phyloP scores from a whole-genome alignment of 1,140 invertebrate genomes.

The Lineus longissimus region DNA sequence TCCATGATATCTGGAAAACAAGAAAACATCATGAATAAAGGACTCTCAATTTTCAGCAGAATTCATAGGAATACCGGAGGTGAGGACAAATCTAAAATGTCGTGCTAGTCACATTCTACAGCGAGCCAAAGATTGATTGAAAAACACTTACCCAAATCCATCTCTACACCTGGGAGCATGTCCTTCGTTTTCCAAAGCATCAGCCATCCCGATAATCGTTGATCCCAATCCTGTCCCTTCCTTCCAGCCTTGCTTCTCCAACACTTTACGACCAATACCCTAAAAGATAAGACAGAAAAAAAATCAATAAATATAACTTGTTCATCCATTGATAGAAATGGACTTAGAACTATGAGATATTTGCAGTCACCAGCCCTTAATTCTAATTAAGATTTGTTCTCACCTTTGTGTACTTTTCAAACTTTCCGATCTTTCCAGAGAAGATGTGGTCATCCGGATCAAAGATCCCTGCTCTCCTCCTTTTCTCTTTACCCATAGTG shows the following conservation, averaged over 20 bases:
- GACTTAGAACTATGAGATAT: not conserved
- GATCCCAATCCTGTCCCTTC: slow-evolving; percentile 58
- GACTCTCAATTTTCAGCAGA: not conserved
- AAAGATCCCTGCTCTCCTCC: slow-evolving; percentile 36
- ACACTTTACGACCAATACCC: slow-evolving; percentile 55
- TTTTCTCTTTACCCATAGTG: slow-evolving; percentile 53
- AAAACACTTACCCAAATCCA: slow-evolving; percentile 45
- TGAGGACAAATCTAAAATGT: not conserved
- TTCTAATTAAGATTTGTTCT: not conserved
- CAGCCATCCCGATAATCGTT: slow-evolving; percentile 35
- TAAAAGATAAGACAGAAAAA: slow-evolving; percentile 12
- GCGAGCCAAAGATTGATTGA: not conserved
- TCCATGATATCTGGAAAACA: slow-evolving; percentile 25
- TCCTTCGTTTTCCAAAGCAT: slow-evolving; percentile 50
- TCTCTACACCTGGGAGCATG: slow-evolving; percentile 44
- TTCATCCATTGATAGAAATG: slow-evolving; percentile 5
- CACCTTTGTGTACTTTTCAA: slow-evolving; percentile 56
- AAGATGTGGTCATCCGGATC: slow-evolving; percentile 34
- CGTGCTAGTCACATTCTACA: not conserved
- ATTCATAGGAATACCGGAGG: not conserved
- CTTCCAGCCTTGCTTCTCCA: slow-evolving; percentile 60
- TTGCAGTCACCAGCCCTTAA: no score
- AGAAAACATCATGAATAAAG: slow-evolving; percentile 11
- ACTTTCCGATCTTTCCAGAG: slow-evolving; percentile 47
- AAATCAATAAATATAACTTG: not conserved